These are phyloP conservation scores for Nematopogon swammerdamellus DNA, from an alignment of 2,888 invertebrate genomes.

Conservation along the genomic window DNA sequence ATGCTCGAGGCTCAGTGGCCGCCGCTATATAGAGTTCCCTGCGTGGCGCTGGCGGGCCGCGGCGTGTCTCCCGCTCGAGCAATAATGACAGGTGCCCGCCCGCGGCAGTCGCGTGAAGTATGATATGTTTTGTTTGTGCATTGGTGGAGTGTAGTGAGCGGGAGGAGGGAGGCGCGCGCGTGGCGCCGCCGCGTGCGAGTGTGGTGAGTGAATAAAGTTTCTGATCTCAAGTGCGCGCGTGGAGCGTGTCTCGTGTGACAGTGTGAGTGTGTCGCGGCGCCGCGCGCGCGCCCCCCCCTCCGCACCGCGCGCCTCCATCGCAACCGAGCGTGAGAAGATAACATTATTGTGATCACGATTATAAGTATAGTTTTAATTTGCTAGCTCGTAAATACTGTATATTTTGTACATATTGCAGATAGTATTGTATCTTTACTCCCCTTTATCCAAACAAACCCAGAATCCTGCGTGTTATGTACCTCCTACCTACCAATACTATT, in stretches of 20 bases:
- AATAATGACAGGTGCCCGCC: not conserved
- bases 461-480: constrained; percentile 59
- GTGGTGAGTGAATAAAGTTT: constrained; percentile 47
- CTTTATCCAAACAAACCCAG: constrained; percentile 53
- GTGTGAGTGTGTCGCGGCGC: no score
- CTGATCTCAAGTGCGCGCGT: constrained; percentile 57
- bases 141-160: no score
- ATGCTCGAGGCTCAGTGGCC: no score
- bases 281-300: no score
- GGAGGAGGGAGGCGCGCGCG: constrained; percentile 10
- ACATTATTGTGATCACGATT: constrained; percentile 53
- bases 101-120: constrained; percentile 33
- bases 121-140: constrained; percentile 40
- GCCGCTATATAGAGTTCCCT: no score
- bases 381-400: constrained; percentile 50
- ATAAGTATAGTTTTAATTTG: constrained; percentile 45
- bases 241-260: constrained; percentile 21
- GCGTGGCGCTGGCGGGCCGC: no score
- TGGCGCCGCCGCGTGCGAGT: constrained; percentile 26
- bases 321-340: constrained; percentile 42
- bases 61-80: no score
- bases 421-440: constrained; percentile 58
- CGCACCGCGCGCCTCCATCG: not conserved
- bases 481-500: constrained; percentile 60
- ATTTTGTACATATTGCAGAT: constrained; percentile 59